Percentiles rank a stretch among this genome's conserved stretches.
These are phyloP conservation scores for Alentia gelatinosa DNA, from an alignment of 2,888 invertebrate genomes.

Conservation along the genomic window DNA sequence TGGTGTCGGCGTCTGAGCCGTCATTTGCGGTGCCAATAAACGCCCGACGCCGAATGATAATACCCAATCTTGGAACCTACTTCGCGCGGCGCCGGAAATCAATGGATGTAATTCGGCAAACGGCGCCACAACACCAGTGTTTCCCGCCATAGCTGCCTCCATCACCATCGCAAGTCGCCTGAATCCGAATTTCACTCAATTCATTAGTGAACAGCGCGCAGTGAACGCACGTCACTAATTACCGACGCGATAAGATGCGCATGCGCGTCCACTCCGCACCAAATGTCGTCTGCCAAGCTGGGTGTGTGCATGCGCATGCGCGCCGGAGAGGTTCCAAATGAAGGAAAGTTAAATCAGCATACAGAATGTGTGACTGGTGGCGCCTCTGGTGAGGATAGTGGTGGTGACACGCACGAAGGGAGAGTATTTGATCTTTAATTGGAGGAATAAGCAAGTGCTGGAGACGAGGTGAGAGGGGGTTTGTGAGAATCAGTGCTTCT, in stretches of 20 bases:
- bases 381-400: background rate
- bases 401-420: background rate
- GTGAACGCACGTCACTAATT: background rate
- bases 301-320: background rate
- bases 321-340: background rate
- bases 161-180: background rate
- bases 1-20: constrained; percentile 4
- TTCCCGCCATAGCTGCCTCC: background rate
- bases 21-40: background rate
- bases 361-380: constrained; percentile 22
- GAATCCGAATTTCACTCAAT: constrained; percentile 38
- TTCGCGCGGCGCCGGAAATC: background rate
- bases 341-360: constrained; percentile 4
- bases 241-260: constrained; percentile 24
- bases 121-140: background rate
- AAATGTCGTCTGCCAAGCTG: background rate
- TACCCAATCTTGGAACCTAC: background rate
- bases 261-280: background rate
- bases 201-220: background rate
- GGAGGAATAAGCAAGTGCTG: constrained; percentile 4
- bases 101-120: background rate
- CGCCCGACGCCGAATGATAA: background rate
- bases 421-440: constrained; percentile 46
- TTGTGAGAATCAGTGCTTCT: too few relatives aligned
- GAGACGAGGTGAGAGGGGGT: too few relatives aligned